phyloP scores from a whole-genome alignment of 92 coral and sea anemone species.

The Anthopleura xanthogrammica region DNA sequence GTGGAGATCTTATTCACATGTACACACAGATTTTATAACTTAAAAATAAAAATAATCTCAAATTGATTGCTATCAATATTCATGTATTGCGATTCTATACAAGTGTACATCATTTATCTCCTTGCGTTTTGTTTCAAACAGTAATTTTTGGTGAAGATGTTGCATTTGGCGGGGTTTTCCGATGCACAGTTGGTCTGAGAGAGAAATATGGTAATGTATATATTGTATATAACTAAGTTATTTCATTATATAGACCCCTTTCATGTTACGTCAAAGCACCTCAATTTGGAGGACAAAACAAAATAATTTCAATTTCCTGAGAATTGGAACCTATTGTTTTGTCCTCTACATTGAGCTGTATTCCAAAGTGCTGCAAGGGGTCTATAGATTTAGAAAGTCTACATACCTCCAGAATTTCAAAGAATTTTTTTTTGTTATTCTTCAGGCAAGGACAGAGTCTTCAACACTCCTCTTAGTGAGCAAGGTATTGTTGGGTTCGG shows the following conservation, averaged over 20 bases:
- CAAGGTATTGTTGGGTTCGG: slow-evolving; percentile 99
- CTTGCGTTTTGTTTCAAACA: background rate
- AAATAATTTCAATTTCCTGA: no score
- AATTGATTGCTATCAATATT: background rate
- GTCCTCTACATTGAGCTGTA: no score
- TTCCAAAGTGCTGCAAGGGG: no score
- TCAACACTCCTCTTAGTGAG: slow-evolving; percentile 93
- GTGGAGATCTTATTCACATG: no score
- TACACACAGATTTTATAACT: background rate
- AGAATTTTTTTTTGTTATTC: background rate
- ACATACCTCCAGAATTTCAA: background rate
- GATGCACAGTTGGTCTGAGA: slow-evolving; percentile 95
- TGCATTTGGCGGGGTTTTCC: slow-evolving; percentile 97
- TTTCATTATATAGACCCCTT: no score
- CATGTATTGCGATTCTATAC: no score
- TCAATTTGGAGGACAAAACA: no score
- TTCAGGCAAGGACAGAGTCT: slow-evolving; percentile 94
- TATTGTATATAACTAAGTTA: background rate
- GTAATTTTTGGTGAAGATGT: slow-evolving; percentile 99
- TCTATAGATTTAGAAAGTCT: background rate
- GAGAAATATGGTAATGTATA: slow-evolving; percentile 82
- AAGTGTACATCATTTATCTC: background rate
- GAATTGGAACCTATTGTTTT: no score
- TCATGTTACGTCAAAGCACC: no score
- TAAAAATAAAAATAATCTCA: background rate